Conservation (phyloP, 2,797 vertebrate genomes). For the Somateria mollissima region DNA sequence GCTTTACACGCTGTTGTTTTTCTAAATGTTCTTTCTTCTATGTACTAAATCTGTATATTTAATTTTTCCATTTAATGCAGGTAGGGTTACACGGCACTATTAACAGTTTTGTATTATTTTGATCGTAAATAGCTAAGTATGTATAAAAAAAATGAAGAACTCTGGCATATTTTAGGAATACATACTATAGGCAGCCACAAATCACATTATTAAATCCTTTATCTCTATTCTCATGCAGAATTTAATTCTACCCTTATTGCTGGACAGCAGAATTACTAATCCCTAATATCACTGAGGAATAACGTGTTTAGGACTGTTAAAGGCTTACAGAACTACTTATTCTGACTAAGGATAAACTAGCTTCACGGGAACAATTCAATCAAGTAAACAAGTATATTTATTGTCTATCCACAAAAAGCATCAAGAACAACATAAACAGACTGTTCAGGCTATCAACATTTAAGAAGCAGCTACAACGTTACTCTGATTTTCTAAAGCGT, state of each 20-base stretch:
- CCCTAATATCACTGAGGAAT: neutral
- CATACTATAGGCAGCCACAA: neutral
- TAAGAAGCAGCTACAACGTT: neutral
- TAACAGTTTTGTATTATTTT: neutral
- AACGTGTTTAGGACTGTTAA: neutral
- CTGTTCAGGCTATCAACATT: neutral
- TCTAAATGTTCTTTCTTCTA: neutral
- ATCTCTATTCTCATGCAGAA: neutral
- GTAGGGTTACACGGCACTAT: neutral
- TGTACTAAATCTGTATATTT: neutral
- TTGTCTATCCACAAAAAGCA: constrained; percentile 4
- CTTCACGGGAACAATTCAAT: neutral
- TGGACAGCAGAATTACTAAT: neutral
- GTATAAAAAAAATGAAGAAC: neutral
- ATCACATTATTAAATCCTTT: neutral
- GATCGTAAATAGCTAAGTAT: neutral
- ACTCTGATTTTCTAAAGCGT: neutral
- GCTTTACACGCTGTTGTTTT: neutral
- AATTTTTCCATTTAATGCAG: neutral
- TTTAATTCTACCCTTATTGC: neutral
- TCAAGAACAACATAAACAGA: neutral
- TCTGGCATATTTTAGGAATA: neutral
- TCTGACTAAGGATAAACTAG: neutral
- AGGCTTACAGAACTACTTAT: neutral
- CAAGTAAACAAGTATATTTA: neutral